Evolutionary conservation across 2,113 vertebrate species (phyloP), one percentile per base, ranked within the genome.

Genomic region (Neolamprologus caudopunctatus): DNA sequence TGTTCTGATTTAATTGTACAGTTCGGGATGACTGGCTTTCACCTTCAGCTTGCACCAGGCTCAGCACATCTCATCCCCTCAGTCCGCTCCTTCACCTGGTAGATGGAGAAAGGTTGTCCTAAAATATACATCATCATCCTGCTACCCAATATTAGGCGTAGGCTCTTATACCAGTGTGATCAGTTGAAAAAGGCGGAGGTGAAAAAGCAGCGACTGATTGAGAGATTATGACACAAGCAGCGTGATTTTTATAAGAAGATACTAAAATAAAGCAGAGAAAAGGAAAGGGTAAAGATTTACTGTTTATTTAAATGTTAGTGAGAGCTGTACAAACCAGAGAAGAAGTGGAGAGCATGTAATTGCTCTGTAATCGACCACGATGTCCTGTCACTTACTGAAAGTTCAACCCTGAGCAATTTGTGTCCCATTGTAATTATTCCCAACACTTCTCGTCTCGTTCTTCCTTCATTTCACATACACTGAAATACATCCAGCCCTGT

Each of bases 1-100:
- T 88, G 79, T 91, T 79, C 88, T 94, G 91, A 95, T 96, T 96
- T 96, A 96, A 96, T 95, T 96, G 95, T 94, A 88, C 93, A 92
- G 95, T 96, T 96, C 89, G 83, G 94, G 94, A 95, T 96, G 95
- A 93, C 93, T 96, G 93, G 73, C 86, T 95, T 92, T 96, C 92
- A 95, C 94, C 93, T 96, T 96, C 93, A 93, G 88, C 89, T 87
- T 89, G 90, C 88, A 82, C 87, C 68, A 11, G 84, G 80, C 90
- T 94, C 92, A 95, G 95, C 94, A 92, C 92, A 91, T 91, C 90
- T 81, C 84, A 80, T 78, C 37, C 71, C 75, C 45, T 88, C 51
- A 61, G 79, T 88, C 79, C 53, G 37, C 45, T 83, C 21, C 68
- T 88, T 87, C 42, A 87, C 87, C 80, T 42, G 63, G 26, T 26